Percentiles rank a stretch among this genome's conserved stretches.
Conservation (phyloP, 2,113 vertebrate species). For the Nibea coibor region DNA sequence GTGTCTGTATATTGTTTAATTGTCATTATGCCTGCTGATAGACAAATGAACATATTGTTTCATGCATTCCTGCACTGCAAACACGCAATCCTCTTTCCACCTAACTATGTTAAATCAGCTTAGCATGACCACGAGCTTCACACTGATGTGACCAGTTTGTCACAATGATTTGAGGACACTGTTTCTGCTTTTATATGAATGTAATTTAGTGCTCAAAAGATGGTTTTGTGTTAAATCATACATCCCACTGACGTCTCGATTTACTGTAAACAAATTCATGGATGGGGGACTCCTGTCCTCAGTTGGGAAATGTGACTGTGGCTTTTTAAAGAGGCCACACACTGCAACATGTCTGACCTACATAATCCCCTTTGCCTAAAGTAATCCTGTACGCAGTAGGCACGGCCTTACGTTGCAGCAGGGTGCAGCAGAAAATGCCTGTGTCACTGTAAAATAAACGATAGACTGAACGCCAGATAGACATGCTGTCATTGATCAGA, state of each 20-base stretch:
- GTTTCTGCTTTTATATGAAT: not conserved
- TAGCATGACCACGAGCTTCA: not conserved
- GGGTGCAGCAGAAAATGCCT: constrained; percentile 22
- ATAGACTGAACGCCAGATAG: not conserved
- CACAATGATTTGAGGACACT: not conserved
- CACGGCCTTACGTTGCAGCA: constrained; percentile 9
- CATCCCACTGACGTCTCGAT: not conserved
- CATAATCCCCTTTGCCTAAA: constrained; percentile 50
- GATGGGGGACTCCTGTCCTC: not conserved
- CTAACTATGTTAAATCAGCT: not conserved
- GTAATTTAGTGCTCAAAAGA: not conserved
- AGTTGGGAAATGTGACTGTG: constrained; percentile 16
- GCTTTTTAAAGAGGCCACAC: constrained; percentile 36
- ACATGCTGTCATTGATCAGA: too few species aligned
- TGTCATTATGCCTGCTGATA: too few species aligned
- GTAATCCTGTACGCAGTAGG: constrained; percentile 44
- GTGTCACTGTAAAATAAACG: not conserved
- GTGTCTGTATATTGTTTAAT: not conserved
- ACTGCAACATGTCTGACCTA: constrained; percentile 64
- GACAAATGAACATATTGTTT: not conserved
- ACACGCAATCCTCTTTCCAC: constrained; percentile 17
- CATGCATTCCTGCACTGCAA: constrained; percentile 1
- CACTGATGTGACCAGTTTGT: not conserved
- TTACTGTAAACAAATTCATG: not conserved
- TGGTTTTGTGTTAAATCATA: not conserved